Percentiles rank a stretch among this genome's conserved stretches.
Evolutionary conservation across 2,797 vertebrate species (phyloP).

Genomic region (Florisuga fusca): DNA sequence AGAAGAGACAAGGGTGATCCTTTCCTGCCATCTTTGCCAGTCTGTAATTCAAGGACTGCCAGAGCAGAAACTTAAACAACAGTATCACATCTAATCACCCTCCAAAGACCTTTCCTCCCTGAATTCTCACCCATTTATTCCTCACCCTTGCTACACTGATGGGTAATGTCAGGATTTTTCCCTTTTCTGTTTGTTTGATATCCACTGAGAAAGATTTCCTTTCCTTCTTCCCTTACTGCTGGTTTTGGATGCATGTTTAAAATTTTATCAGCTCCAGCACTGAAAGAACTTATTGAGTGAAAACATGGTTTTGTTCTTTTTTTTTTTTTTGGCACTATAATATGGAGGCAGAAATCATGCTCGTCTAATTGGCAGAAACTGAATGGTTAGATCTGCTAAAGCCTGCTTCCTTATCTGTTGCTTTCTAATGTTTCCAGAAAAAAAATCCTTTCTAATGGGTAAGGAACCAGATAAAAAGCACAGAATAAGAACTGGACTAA

Average conservation of each 20-base stretch:
- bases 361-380: not conserved
- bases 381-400: not conserved
- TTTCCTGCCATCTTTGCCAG: not conserved
- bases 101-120: not conserved
- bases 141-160: accelerated
- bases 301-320: not conserved
- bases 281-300: not conserved
- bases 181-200: not conserved
- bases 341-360: not conserved
- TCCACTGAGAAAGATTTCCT: not conserved
- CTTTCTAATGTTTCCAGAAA: not conserved
- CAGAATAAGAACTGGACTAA: not conserved
- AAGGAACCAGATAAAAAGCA: not conserved
- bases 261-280: not conserved
- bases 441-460: not conserved
- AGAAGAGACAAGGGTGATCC: not conserved
- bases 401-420: not conserved
- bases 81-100: not conserved
- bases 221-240: not conserved
- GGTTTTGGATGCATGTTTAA: not conserved
- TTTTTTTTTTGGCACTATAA: not conserved
- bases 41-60: not conserved
- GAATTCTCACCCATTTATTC: not conserved
- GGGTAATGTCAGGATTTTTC: not conserved
- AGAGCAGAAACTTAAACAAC: not conserved